Evolutionary conservation across 1,140 invertebrate genomes (phyloP).

Genomic region (Drosophila busckii): DNA sequence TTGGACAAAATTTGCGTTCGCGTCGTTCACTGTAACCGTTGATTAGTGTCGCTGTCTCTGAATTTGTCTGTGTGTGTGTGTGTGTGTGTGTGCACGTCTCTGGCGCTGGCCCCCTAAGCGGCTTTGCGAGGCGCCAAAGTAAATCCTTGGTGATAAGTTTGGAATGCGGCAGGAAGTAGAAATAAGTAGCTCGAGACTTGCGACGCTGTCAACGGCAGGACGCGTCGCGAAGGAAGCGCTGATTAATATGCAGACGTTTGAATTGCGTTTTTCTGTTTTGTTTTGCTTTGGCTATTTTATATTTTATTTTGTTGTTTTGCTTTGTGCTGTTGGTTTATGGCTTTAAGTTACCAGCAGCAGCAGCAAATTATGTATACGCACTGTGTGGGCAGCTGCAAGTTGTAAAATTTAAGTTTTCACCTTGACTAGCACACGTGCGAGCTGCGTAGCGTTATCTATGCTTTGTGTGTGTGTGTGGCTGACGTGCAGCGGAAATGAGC

Average conservation of each 20-base stretch:
- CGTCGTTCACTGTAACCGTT: slow-evolving; percentile 45
- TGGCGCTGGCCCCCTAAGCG: slow-evolving; percentile 33
- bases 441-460: background rate
- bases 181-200: background rate
- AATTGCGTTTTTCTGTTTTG: slow-evolving; percentile 53
- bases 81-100: slow-evolving; percentile 15
- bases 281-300: slow-evolving; percentile 18
- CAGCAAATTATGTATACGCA: no score
- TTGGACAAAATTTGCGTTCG: slow-evolving; percentile 10
- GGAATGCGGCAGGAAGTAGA: slow-evolving; percentile 18
- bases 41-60: slow-evolving; percentile 41
- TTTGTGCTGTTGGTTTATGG: slow-evolving; percentile 15
- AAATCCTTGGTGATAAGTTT: slow-evolving; percentile 71
- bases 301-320: slow-evolving; percentile 21
- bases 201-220: slow-evolving; percentile 4
- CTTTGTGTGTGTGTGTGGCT: slow-evolving; percentile 14
- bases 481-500: slow-evolving; percentile 47
- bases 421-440: no score
- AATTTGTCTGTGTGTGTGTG: slow-evolving; percentile 7
- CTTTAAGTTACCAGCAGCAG: no score
- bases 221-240: slow-evolving; percentile 25
- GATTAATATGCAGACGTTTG: slow-evolving; percentile 75
- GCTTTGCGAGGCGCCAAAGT: slow-evolving; percentile 22
- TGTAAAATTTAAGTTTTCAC: no score
- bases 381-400: no score